These are phyloP conservation scores for Rhinogobius similis DNA, from an alignment of 2,113 vertebrate genomes.

Conservation along the genomic window DNA sequence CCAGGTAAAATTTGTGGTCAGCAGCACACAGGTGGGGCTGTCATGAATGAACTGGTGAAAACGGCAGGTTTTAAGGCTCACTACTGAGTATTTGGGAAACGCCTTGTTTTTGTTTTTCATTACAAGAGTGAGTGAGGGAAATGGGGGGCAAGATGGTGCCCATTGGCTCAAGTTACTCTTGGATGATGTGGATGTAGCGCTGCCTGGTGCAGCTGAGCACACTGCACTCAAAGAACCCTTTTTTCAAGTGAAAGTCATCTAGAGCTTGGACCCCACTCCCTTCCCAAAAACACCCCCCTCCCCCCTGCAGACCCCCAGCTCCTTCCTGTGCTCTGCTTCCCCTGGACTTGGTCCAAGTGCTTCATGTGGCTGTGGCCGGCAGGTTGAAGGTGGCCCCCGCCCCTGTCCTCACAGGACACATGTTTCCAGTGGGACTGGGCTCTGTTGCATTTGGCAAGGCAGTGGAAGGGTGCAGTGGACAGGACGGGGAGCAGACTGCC, in stretches of 20 bases:
- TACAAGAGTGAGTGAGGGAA: slow-evolving; percentile 37
- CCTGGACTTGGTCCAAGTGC: slow-evolving; percentile 68
- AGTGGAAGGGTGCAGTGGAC: slow-evolving; percentile 42
- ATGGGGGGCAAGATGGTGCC: slow-evolving; percentile 50
- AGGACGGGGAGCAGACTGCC: slow-evolving; percentile 26
- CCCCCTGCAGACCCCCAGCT: slow-evolving; percentile 60
- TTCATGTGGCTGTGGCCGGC: slow-evolving; percentile 71
- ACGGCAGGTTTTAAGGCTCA: slow-evolving; percentile 16
- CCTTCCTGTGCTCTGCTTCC: slow-evolving; percentile 71
- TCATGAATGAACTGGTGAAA: slow-evolving; percentile 36
- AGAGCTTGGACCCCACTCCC: slow-evolving; percentile 51
- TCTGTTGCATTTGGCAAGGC: slow-evolving; percentile 70
- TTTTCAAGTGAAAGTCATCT: slow-evolving; percentile 69
- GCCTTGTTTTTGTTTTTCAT: slow-evolving; percentile 73
- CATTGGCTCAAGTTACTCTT: slow-evolving; percentile 72
- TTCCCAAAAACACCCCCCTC: slow-evolving; percentile 37
- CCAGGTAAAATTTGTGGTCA: slow-evolving; percentile 57
- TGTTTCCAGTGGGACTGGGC: slow-evolving; percentile 71
- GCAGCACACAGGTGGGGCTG: slow-evolving; percentile 38
- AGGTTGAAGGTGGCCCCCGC: slow-evolving; percentile 68
- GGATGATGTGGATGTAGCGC: slow-evolving; percentile 65
- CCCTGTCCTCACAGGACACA: slow-evolving; percentile 73
- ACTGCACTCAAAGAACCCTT: slow-evolving; percentile 72
- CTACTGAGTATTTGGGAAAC: slow-evolving; percentile 49
- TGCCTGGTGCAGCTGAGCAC: slow-evolving; percentile 77